Base-by-base conservation (phyloP, 2,113 vertebrate species). In the Periophthalmodon schlosseri region DNA sequence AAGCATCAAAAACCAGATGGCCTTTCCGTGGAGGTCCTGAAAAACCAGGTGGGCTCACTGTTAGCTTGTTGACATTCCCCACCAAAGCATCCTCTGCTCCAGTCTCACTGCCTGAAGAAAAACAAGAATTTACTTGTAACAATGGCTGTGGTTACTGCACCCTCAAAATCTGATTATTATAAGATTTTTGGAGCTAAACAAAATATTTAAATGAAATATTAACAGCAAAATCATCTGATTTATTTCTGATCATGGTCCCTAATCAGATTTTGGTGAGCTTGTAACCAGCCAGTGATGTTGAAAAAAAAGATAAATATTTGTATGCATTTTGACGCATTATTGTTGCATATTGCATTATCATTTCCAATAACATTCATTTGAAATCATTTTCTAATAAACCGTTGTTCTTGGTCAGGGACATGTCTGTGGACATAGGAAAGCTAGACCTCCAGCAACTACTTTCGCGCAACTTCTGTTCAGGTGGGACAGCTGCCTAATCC, bases 1-100 rank as follows among this genome's bases (percentile, higher is more conserved):
- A 99, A 82, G 97, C 97, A 81, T 99, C 97, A 91, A 99, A 99
- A 68, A 96, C 80, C 76, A 99, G 94, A 88, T 98, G 96, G 87
- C 97, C 97, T 91, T 95, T 99, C 72, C 94, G 95, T 60, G 91
- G 92, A 9, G 88, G 87, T 80, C 96, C 97, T 64, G 89, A 88
- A 78, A 95, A 95, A 66, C 95, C 97, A 77, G 87, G 84, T 77
- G 97, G 97, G 74, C 94, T 89, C 82, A 96, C 94, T 5, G 81
- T 65, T 75, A 95, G 92, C 86, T 99, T 99, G 94, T 86, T 98
- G 76, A 99, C 95, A 0, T 99, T 99, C 24, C 96, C 96, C 81
- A 96, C 95, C 77, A 99, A 93, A 71, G 89, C 92, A 64, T 97
- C 96, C n/a, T 98, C 96, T 73, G 91, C 94, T 88, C 94, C 96